Evolutionary conservation across 2,797 vertebrate genomes (phyloP), one percentile per base, ranked within the genome.

Genomic region (Gadopsis bispinosus): DNA sequence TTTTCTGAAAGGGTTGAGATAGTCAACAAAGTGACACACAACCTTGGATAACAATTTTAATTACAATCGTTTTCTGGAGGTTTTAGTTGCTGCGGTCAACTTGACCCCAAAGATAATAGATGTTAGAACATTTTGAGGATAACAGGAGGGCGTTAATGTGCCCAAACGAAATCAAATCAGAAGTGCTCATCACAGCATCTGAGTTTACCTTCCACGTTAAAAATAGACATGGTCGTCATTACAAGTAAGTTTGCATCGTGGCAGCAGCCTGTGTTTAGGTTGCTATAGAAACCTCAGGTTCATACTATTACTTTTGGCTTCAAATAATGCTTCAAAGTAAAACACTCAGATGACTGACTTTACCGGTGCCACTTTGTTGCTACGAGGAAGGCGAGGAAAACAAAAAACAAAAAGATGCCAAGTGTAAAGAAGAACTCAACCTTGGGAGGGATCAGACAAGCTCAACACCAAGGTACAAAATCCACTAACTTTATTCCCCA

Each of bases 221-320:
- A 93, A 94, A 92, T 92, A 91, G 87, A 85, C 74, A 67, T 26
- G 20, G 69, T 54, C 68, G 69, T 90, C 83, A 83, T 88, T 87
- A 84, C 60, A 71, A 71, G 84, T 88, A 91, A 87, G 83, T 91
- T 92, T 85, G 90, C 85, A 79, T 83, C 33, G n/a, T 87, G 85
- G 79, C 75, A 89, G 86, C 83, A 87, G 89, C 82, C 88, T 68
- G 68, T 88, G 83, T 93, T 92, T 89, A 72, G 89, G 94, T 96
- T 95, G 94, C 94, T 89, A 95, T 95, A 93, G 95, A 93, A 95
- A 95, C 94, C 87, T 79, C 90, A 90, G 91, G 92, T 94, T 93
- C 89, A 84, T 79, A 84, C 86, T 85, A 91, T 92, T 91, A 94
- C 84, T 88, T 92, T 91, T 88, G 81, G 88, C 84, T 89, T 86